Conservation (phyloP, 2,888 invertebrate species). For the Callosobruchus maculatus region DNA sequence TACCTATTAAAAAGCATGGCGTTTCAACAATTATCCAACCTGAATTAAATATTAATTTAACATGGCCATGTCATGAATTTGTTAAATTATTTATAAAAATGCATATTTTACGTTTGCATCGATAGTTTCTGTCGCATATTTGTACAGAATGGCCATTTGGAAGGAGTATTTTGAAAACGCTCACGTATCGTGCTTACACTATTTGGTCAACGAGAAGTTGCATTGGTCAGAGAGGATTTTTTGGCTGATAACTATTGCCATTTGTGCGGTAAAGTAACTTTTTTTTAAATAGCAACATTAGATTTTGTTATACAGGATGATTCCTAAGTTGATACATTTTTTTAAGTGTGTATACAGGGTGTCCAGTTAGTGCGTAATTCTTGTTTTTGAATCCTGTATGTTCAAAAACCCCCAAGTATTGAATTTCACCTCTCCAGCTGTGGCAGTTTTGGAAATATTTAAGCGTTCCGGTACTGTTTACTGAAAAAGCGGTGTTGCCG, state of each 20-base stretch:
- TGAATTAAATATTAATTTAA: neutral
- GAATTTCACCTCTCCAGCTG: too few relatives aligned
- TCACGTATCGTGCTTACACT: slow-evolving; percentile 9
- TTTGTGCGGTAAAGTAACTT: slow-evolving; percentile 5
- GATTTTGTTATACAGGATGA: too few relatives aligned
- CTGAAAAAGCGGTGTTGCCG: too few relatives aligned
- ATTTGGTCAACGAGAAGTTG: slow-evolving; percentile 11
- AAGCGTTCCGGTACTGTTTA: too few relatives aligned
- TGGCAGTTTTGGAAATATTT: too few relatives aligned
- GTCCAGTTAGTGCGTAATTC: too few relatives aligned
- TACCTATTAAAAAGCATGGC: too few relatives aligned
- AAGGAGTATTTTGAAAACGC: slow-evolving; percentile 9
- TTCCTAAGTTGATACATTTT: too few relatives aligned
- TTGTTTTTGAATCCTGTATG: too few relatives aligned
- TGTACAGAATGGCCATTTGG: slow-evolving; percentile 7
- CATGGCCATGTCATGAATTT: neutral
- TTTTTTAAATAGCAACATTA: neutral
- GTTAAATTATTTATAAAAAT: neutral
- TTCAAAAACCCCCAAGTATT: too few relatives aligned
- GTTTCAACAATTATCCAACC: neutral
- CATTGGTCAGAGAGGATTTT: slow-evolving; percentile 12
- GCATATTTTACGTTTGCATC: neutral
- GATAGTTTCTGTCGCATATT: neutral
- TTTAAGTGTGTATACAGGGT: too few relatives aligned
- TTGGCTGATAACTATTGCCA: slow-evolving; percentile 6